Evolutionary conservation across 2,888 invertebrate species (phyloP), one percentile per base, ranked within the genome.

Genomic region (Himalopsyche anomala): DNA sequence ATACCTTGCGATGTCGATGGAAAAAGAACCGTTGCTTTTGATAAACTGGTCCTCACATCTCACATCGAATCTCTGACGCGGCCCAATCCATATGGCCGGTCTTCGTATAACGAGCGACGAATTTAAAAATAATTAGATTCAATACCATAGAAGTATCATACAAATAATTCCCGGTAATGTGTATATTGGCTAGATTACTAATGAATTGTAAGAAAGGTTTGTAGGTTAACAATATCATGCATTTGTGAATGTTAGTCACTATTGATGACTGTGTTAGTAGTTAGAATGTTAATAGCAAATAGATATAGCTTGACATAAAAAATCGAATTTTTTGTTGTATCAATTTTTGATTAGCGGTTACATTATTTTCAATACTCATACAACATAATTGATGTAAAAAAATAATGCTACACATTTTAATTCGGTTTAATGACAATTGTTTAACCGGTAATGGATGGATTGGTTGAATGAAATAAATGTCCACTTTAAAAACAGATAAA

Each of bases 11-110:
- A 28, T 74, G 74, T 74, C 11, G 80, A 83, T 54, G 83, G 83
- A 83, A 86, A 85, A 86, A 83, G 86, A 86, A 86, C 86, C 86
- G 86, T 86, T 86, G 86, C 62, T 83, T 80, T 79, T 45, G 55
- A 84, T 83, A 86, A 80, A 83, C 86, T 83, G 86, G 83, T 86
- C 83, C 28, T 74, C 74, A 51, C 51, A 51, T 51, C 12, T 36
- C 85, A 80, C 69, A 28, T 74, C 36, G 51, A 51, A 51, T 51
- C 51, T 51, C 51, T 51, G 51, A 51, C 51, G 74, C 36, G 74
- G 62, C 15, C 74, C 74, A 74, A 36, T 74, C 36, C 74, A 74
- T 74, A 74, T 74, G 74, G 15, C 74, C 74, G 15, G 12, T 15
- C 74, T 12, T 4, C 17, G 36, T 74, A 36, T 38, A 74, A 12